Conservation (phyloP, 2,888 invertebrate genomes). For the Lutraria lutraria region DNA sequence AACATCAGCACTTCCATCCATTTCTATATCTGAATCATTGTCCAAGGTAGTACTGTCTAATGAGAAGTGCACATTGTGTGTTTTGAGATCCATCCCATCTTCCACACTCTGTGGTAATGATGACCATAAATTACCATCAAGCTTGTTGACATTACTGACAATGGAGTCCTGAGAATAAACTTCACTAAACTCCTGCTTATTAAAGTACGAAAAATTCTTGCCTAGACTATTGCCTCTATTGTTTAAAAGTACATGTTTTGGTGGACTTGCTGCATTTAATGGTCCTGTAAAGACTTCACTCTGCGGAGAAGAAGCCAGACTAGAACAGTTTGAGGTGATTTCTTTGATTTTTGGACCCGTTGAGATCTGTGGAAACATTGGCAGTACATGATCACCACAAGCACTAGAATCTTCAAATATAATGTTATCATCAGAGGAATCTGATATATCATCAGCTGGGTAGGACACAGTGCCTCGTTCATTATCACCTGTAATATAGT, state of each 20-base stretch:
- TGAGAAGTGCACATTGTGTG: constrained; percentile 29
- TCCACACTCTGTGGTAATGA: not conserved
- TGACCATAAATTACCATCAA: constrained; percentile 8
- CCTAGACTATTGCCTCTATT: constrained; percentile 31
- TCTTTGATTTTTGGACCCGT: constrained; percentile 48
- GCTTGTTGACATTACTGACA: not conserved
- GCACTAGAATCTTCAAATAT: constrained; percentile 48
- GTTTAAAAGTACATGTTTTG: not conserved
- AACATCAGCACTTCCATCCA: constrained; percentile 18
- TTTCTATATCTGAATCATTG: not conserved
- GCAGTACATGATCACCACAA: not conserved
- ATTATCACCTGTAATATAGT: constrained; percentile 20
- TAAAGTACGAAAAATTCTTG: not conserved
- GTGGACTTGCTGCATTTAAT: not conserved
- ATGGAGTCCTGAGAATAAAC: not conserved
- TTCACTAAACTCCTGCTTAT: not conserved
- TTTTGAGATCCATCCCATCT: not conserved
- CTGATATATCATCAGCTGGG: not conserved
- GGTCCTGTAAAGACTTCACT: not conserved
- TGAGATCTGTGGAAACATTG: not conserved
- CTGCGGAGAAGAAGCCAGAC: constrained; percentile 47
- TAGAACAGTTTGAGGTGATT: constrained; percentile 45
- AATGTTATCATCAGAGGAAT: constrained; percentile 31
- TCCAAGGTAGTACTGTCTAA: constrained; percentile 8
- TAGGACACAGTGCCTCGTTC: not conserved